A percentile compares a stretch with the other conserved stretches of the same genome.
Evolutionary conservation across 1,140 invertebrate genomes (phyloP).

Genomic region (Drosophila tristis): DNA sequence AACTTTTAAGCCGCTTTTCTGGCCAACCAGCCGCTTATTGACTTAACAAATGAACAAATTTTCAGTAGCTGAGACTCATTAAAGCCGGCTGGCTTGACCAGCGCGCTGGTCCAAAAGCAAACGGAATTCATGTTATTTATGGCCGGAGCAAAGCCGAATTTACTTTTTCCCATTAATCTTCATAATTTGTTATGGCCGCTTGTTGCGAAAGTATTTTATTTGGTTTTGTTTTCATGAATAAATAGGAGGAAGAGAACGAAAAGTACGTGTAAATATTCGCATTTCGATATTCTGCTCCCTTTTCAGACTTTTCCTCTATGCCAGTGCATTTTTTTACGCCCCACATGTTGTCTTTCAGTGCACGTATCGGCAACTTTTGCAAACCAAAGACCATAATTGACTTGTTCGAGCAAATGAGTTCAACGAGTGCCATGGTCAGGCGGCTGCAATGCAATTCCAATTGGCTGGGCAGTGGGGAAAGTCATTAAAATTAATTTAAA

Average conservation of each 20-base stretch:
- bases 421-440: conserved; percentile 29
- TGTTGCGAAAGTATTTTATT: conserved; percentile 32
- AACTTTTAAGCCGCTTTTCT: conserved; percentile 67
- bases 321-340: conserved; percentile 1
- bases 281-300: neutral
- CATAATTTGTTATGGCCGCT: conserved; percentile 62
- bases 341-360: neutral
- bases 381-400: conserved; percentile 64
- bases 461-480: conserved; percentile 53
- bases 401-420: conserved; percentile 73
- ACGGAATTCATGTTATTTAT: conserved; percentile 46
- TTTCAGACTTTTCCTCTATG: neutral
- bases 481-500: conserved; percentile 76
- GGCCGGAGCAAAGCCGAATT: conserved; percentile 26
- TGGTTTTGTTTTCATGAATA: neutral
- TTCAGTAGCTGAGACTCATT: conserved; percentile 30
- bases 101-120: conserved; percentile 3
- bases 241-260: too few species aligned
- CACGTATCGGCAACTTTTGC: conserved; percentile 3
- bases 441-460: conserved; percentile 54
- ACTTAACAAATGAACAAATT: conserved; percentile 53
- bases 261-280: too few species aligned
- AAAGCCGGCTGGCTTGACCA: conserved; percentile 14
- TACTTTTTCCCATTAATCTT: conserved; percentile 63
- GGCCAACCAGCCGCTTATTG: conserved; percentile 35